Conservation (phyloP, 2,888 invertebrate species). For the Amblyjoppa proteus region DNA sequence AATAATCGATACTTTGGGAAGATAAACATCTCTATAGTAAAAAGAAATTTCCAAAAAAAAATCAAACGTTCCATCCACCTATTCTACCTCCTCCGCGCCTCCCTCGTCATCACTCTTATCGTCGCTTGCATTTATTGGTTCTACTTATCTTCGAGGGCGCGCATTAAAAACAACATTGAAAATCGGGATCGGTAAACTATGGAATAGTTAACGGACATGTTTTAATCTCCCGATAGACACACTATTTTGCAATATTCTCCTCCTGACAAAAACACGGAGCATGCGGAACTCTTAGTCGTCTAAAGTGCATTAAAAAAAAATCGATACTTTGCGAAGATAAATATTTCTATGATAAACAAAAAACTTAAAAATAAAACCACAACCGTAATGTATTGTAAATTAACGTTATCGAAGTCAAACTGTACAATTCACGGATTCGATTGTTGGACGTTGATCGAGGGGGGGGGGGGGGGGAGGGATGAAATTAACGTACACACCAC, state of each 20-base stretch:
- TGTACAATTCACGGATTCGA: constrained; percentile 22
- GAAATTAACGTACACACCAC: constrained; percentile 35
- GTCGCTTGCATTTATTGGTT: constrained; percentile 13
- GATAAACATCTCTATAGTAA: not conserved
- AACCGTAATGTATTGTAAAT: not conserved
- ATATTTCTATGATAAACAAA: not conserved
- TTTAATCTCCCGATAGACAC: not conserved
- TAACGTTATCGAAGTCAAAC: constrained; percentile 10
- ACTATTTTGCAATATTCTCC: not conserved
- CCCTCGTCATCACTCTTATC: not conserved
- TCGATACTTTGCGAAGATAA: constrained; percentile 1
- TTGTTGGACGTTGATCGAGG: constrained; percentile 40
- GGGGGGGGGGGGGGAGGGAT: not conserved
- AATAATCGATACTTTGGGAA: not conserved
- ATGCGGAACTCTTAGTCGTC: not conserved
- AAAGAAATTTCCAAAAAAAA: not conserved
- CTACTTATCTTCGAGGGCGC: not conserved
- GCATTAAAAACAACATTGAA: constrained; percentile 22
- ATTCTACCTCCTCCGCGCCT: not conserved
- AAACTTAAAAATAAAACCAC: not conserved
- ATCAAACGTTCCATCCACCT: constrained; percentile 28
- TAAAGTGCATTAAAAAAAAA: constrained; percentile 2
- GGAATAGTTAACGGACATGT: too few relatives aligned
- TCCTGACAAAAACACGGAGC: not conserved
- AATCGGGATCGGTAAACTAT: too few relatives aligned